These are phyloP conservation scores for Drosophila nigricruria DNA, from an alignment of 2,888 invertebrate species.

Conservation along the genomic window DNA sequence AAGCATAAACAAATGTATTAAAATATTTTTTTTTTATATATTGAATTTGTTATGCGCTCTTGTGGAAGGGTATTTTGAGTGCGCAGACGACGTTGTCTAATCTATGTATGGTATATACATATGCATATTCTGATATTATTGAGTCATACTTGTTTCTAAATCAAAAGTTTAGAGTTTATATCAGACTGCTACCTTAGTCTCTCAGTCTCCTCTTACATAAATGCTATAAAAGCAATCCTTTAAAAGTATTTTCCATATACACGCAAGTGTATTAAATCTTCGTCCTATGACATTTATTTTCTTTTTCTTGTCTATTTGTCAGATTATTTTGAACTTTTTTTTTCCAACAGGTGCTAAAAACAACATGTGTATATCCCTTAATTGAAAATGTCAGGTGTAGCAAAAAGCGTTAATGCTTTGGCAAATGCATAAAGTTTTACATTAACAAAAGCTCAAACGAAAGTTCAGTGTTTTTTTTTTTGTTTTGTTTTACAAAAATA, in stretches of 20 bases:
- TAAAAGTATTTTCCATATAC: no score
- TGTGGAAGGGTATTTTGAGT: background rate
- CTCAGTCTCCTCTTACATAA: no score
- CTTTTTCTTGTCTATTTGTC: background rate
- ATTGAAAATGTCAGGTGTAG: background rate
- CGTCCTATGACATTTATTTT: background rate
- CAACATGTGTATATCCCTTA: constrained; percentile 5
- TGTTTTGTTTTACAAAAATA: no score
- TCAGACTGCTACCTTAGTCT: no score
- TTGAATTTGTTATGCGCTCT: background rate
- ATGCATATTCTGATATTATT: no score
- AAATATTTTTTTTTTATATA: background rate
- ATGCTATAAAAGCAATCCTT: no score
- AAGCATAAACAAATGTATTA: background rate
- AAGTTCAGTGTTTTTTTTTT: background rate
- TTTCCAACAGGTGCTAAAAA: constrained; percentile 3
- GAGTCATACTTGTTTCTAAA: no score
- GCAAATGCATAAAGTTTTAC: background rate
- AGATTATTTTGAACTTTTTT: no score
- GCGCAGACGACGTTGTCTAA: background rate
- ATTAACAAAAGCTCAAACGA: background rate
- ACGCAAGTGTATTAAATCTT: background rate
- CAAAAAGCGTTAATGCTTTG: constrained; percentile 4
- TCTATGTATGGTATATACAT: background rate
- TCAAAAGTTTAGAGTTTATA: no score